A percentile compares a stretch with the other conserved stretches of the same genome.
Evolutionary conservation across 1,140 invertebrate species (phyloP).

Genomic region (Formica selysi): DNA sequence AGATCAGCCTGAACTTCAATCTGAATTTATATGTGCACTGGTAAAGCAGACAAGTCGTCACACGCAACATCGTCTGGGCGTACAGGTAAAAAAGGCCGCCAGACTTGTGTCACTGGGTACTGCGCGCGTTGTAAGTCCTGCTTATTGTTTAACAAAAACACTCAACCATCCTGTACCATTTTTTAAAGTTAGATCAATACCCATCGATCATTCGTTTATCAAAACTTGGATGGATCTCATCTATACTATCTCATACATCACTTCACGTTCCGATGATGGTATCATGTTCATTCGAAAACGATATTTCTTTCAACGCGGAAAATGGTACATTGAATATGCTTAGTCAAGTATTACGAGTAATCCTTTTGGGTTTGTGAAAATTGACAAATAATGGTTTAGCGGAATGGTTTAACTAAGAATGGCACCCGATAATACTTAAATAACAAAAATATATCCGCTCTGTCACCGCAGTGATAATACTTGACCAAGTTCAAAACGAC

Average conservation of each 20-base stretch:
- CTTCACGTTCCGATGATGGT: constrained; percentile 10
- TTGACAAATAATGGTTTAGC: constrained; percentile 27
- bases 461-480: constrained; percentile 78
- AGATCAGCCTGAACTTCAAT: constrained; percentile 95
- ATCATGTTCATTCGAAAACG: constrained; percentile 7
- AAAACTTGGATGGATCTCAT: constrained; percentile 36
- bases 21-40: constrained; percentile 96
- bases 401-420: constrained; percentile 43
- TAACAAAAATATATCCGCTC: constrained; percentile 33
- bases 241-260: constrained; percentile 21
- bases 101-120: constrained; percentile 86
- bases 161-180: constrained; percentile 83
- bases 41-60: constrained; percentile 97
- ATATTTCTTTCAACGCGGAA: constrained; percentile 51
- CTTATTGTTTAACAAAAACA: constrained; percentile 86
- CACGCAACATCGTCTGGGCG: constrained; percentile 93
- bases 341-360: constrained; percentile 85
- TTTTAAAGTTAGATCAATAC: constrained; percentile 65
- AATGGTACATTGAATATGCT: constrained; percentile 84
- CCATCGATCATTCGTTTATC: constrained; percentile 27
- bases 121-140: constrained; percentile 88
- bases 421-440: constrained; percentile 71
- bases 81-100: constrained; percentile 93
- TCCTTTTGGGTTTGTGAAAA: constrained; percentile 4
- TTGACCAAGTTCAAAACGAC: constrained; percentile 83